phyloP scores from a whole-genome alignment of 1,140 invertebrate genomes.

The Spodoptera litura region DNA sequence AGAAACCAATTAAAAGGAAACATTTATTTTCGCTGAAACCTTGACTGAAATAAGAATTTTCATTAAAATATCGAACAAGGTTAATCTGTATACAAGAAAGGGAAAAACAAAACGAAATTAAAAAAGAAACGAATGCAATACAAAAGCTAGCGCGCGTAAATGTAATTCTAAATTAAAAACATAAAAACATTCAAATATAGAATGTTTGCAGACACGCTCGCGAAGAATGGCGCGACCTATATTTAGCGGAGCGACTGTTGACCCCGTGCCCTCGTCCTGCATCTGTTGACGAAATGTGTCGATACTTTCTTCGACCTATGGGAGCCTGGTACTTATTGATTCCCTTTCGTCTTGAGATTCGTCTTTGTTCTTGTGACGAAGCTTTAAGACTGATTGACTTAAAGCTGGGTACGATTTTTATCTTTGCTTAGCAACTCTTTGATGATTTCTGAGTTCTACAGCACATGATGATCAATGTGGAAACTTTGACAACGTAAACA shows the following conservation, averaged over 20 bases:
- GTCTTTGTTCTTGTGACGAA: constrained; percentile 12
- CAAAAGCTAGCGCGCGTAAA: background rate
- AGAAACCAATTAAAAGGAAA: no score
- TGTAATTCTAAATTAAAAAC: constrained; percentile 17
- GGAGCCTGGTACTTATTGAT: constrained; percentile 40
- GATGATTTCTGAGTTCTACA: no score
- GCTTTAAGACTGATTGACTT: background rate
- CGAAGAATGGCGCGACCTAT: constrained; percentile 40
- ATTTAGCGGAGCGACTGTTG: constrained; percentile 43
- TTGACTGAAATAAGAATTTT: no score
- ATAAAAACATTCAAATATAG: constrained; percentile 41
- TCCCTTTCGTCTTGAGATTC: background rate
- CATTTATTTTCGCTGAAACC: no score
- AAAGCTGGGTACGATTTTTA: background rate
- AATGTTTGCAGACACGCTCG: constrained; percentile 44
- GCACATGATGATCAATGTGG: no score
- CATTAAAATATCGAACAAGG: no score
- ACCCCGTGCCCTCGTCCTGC: constrained; percentile 44
- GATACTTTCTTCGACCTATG: constrained; percentile 44
- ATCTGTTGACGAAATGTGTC: constrained; percentile 43
- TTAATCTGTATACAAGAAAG: background rate
- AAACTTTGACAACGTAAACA: no score
- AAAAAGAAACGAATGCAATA: constrained; percentile 4
- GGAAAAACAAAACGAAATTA: background rate
- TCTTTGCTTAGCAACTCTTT: background rate